phyloP scores from a whole-genome alignment of 2,888 invertebrate species.

The Opisthograptis luteolata region DNA sequence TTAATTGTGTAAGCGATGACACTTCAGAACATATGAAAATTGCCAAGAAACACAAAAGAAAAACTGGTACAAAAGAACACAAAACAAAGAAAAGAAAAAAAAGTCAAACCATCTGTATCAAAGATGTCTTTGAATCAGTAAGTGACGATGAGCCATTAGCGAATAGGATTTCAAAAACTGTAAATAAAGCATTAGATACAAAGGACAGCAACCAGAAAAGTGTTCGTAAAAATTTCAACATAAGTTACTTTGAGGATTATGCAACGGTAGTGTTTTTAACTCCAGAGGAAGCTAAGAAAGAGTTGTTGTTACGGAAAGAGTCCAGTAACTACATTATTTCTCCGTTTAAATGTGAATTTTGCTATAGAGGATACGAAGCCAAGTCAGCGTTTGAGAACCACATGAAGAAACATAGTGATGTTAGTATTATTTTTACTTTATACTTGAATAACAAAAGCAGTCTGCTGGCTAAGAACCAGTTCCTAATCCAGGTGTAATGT shows the following conservation, averaged over 20 bases:
- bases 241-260: conserved; percentile 46
- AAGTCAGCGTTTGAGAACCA: conserved; percentile 51
- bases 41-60: conserved; percentile 6
- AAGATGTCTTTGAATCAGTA: conserved; percentile 10
- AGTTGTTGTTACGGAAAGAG: conserved; percentile 50
- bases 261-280: conserved; percentile 45
- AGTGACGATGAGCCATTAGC: conserved; percentile 49
- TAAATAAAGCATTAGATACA: conserved; percentile 9
- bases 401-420: conserved; percentile 50
- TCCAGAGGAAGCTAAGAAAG: conserved; percentile 49
- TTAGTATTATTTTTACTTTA: conserved; percentile 41
- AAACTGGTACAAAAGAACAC: conserved; percentile 11
- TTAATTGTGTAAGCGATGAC: not conserved
- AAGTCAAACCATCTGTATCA: not conserved
- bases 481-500: no score
- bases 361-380: conserved; percentile 50
- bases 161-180: conserved; percentile 32
- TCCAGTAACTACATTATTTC: conserved; percentile 51
- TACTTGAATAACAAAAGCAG: no score
- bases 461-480: no score
- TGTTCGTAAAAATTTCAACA: conserved; percentile 26
- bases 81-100: conserved; percentile 12
- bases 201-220: conserved; percentile 2
- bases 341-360: conserved; percentile 51
- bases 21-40: not conserved